These are phyloP conservation scores for Tenrec ecaudatus DNA, from an alignment of 2,113 vertebrate species.

Conservation along the genomic window DNA sequence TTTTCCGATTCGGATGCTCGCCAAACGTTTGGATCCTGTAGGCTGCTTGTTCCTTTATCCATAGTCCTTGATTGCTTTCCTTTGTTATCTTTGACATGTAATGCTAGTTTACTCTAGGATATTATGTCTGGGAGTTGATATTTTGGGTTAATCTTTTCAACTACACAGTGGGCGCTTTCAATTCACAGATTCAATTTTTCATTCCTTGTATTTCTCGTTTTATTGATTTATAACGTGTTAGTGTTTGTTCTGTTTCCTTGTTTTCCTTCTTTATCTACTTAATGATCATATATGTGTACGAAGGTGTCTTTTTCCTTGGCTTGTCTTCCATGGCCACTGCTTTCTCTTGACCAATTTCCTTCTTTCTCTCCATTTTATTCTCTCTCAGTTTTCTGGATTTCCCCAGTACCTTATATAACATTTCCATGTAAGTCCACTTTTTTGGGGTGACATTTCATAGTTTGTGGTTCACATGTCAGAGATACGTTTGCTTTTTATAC, in stretches of 20 bases:
- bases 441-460: slow-evolving; percentile 13
- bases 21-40: no score
- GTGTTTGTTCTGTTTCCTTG: not conserved
- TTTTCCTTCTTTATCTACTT: not conserved
- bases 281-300: not conserved
- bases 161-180: not conserved
- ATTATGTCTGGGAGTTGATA: not conserved
- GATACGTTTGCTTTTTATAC: not conserved
- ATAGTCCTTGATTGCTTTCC: no score
- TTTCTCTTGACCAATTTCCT: not conserved
- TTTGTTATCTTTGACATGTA: no score
- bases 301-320: not conserved
- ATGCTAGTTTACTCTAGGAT: no score
- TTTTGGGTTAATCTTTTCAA: slow-evolving; percentile 26
- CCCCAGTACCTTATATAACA: not conserved
- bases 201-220: not conserved
- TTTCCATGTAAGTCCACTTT: not conserved
- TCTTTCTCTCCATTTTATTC: not conserved
- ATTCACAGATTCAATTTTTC: not conserved
- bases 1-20: no score
- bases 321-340: not conserved
- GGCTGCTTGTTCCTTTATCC: no score
- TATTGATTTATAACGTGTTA: slow-evolving; percentile 24
- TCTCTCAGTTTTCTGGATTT: not conserved
- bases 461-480: slow-evolving; percentile 28